These are phyloP conservation scores for Hepsetus odoe DNA, from an alignment of 2,113 vertebrate genomes.

Conservation along the genomic window DNA sequence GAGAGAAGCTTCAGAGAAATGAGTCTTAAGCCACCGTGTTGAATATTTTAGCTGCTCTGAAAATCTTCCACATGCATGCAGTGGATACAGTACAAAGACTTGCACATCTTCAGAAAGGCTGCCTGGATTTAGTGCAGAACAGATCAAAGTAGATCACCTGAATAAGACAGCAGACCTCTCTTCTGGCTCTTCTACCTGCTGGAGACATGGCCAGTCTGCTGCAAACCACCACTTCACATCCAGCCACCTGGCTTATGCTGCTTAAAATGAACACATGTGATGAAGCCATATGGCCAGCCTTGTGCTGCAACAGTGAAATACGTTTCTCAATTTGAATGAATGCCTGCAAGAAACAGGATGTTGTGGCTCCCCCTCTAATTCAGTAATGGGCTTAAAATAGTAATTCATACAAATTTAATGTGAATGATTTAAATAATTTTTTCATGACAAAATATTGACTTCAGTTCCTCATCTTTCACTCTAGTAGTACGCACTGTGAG, in stretches of 20 bases:
- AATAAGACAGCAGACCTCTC: background rate
- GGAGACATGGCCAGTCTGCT: conserved; percentile 7
- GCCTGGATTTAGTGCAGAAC: background rate
- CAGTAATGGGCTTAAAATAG: background rate
- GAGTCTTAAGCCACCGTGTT: background rate
- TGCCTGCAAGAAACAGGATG: background rate
- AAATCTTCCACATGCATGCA: background rate
- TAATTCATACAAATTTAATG: background rate
- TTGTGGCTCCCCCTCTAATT: background rate
- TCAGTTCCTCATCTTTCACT: background rate
- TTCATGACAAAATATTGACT: background rate
- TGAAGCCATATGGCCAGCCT: conserved; percentile 23
- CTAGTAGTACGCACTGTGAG: background rate
- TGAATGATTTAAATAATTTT: background rate
- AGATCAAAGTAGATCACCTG: conserved; percentile 9
- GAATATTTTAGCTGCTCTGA: conserved; percentile 35
- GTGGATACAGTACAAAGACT: background rate
- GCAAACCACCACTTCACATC: conserved; percentile 1
- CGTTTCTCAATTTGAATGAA: background rate
- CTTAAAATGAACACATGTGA: background rate
- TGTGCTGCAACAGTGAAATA: background rate
- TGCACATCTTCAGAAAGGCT: background rate
- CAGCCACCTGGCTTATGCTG: background rate
- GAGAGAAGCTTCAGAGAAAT: background rate
- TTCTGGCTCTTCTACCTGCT: background rate